A percentile compares a stretch with the other conserved stretches of the same genome.
phyloP scores from a whole-genome alignment of 2,797 vertebrate genomes.

The Arctocebus calabarensis region DNA sequence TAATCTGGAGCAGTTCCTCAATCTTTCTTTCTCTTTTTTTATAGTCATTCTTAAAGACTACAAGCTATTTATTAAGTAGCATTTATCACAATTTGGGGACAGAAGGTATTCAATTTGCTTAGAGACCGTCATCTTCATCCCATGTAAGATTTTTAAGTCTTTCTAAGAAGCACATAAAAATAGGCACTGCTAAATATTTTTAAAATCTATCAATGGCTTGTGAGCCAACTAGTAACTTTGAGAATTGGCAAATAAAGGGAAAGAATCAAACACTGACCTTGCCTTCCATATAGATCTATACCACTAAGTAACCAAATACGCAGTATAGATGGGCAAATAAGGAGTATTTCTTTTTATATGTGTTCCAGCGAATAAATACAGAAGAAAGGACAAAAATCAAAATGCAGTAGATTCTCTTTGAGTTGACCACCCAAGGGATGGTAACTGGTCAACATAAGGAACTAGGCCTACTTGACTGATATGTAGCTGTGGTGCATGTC shows the following conservation, averaged over 20 bases:
- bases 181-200: slow-evolving; percentile 8
- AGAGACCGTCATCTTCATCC: slow-evolving; percentile 1
- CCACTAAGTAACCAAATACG: neutral
- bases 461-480: too few relatives aligned
- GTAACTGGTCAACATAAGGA: too few relatives aligned
- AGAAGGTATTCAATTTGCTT: neutral
- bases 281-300: neutral
- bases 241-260: slow-evolving; percentile 11
- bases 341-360: neutral
- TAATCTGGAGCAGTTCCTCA: slow-evolving; percentile 30
- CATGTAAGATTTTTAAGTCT: slow-evolving; percentile 3
- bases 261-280: neutral
- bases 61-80: slow-evolving; percentile 15
- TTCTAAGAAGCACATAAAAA: slow-evolving; percentile 37
- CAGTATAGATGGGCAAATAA: neutral
- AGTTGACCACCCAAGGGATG: too few relatives aligned
- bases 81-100: neutral
- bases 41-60: slow-evolving; percentile 20
- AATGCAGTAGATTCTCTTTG: neutral
- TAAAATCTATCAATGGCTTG: neutral
- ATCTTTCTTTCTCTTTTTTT: slow-evolving; percentile 3
- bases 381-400: slow-evolving; percentile 37
- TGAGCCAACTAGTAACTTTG: neutral
- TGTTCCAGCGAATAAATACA: slow-evolving; percentile 22
- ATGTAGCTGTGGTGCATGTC: too few relatives aligned